A percentile compares a stretch with the other conserved stretches of the same genome.
Conservation (phyloP, 2,113 vertebrate genomes). For the Nipponia nippon region DNA sequence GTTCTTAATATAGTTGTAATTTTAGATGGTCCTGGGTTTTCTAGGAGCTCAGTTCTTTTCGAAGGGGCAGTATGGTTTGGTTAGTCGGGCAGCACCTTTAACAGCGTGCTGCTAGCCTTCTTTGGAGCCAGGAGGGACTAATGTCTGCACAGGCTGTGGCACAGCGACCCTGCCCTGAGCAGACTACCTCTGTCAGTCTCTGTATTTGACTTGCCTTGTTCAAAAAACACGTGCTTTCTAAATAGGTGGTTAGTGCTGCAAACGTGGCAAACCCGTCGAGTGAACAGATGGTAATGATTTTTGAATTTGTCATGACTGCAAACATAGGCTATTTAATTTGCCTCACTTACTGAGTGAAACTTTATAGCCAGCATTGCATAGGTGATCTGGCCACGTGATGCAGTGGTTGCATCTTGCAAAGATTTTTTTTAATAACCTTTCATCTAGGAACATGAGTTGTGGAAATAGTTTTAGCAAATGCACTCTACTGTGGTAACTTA, state of each 20-base stretch:
- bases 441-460: neutral
- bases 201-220: neutral
- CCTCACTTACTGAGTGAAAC: neutral
- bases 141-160: neutral
- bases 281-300: neutral
- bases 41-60: neutral
- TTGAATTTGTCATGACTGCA: neutral
- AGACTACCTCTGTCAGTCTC: neutral
- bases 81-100: neutral
- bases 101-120: neutral
- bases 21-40: neutral
- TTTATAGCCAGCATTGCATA: neutral
- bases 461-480: neutral
- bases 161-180: neutral
- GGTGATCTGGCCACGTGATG: neutral
- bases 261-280: fast-evolving
- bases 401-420: neutral
- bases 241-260: neutral
- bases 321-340: neutral
- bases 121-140: neutral
- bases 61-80: neutral
- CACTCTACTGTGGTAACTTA: neutral
- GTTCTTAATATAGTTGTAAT: conserved; percentile 17
- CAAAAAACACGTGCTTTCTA: neutral
- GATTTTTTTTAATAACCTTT: neutral